Percentiles rank a stretch among this genome's conserved stretches.
phyloP scores from a whole-genome alignment of 1,140 invertebrate species.

The Nasonia giraulti region DNA sequence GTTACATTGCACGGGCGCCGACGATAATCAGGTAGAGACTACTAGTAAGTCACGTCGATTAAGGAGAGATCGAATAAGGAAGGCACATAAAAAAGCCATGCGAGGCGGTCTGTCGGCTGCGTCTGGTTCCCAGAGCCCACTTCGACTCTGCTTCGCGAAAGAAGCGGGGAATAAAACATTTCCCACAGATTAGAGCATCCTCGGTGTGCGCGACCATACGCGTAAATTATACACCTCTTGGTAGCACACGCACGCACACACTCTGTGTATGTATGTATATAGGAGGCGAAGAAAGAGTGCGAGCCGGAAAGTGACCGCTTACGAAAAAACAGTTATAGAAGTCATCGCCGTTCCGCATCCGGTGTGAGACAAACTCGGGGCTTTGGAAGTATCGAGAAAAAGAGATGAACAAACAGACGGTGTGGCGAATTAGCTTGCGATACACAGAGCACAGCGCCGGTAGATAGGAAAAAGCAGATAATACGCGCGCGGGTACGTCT shows the following conservation, averaged over 20 bases:
- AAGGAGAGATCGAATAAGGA: conserved; percentile 39
- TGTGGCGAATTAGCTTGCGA: neutral
- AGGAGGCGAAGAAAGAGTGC: conserved; percentile 27
- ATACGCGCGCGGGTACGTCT: neutral
- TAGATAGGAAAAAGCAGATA: conserved; percentile 19
- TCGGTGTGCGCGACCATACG: conserved; percentile 45
- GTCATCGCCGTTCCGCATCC: conserved; percentile 41
- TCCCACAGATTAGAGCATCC: conserved; percentile 61
- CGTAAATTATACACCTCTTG: conserved; percentile 51
- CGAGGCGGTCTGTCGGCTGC: conserved; percentile 35
- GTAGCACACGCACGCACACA: too few species aligned
- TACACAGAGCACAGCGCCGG: neutral
- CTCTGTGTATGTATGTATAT: neutral
- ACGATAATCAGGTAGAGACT: conserved; percentile 4
- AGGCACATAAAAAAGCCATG: conserved; percentile 15
- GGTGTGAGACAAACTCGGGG: conserved; percentile 53
- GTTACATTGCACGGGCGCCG: neutral
- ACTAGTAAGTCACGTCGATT: conserved; percentile 52
- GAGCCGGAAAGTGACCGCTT: conserved; percentile 63
- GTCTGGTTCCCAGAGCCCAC: conserved; percentile 56
- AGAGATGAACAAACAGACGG: neutral
- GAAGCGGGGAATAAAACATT: conserved; percentile 58
- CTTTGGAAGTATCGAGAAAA: conserved; percentile 26
- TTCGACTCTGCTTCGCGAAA: conserved; percentile 36
- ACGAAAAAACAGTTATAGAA: conserved; percentile 59